Base-by-base conservation (phyloP, 2,888 invertebrate species). In the Mayetiola destructor region DNA sequence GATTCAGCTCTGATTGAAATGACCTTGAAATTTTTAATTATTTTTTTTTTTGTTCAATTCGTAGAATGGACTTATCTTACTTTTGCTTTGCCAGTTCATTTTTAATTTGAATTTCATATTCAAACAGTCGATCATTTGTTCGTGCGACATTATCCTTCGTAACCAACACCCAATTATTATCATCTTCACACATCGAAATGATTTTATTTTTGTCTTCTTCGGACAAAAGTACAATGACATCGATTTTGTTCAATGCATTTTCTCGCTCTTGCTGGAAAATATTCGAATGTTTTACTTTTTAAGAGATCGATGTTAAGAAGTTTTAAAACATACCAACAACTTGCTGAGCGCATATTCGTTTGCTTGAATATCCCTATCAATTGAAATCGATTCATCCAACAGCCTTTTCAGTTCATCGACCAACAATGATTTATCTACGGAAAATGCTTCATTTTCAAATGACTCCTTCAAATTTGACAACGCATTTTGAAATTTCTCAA, bases 181-280 rank as follows among this genome's bases (percentile, higher is more conserved):
- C 65, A 21, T 67, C 63, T 3, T 30, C 18, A 63, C 1, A 75
- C 74, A 0, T 75, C 68, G 0, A 76, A 75, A 5, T 78, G 71
- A 9, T 64, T 65, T 42, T 77, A 73, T 64, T 78, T 75, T 64
- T 80, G 77, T 82, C 77, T n/a, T n/a, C n/a, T 64, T 86, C 77
- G 32, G 80, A 79, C 21, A 89, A 65, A 8, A 87, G 71, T 0
- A 86, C 77, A 3, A 82, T 78, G 58, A 80, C 76, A 56, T 84
- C 80, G 2, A 92, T 80, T 58, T 88, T 81, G 65, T 92, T 92
- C 66, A 93, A 70, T 66, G 83, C 77, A 59, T 76, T 76, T 69
- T 91, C 91, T 69, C 86, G 81, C 67, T 82, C 79, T 64, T 78
- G 74, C 84, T 88, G 64, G 16, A 70, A 65, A 27, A 3, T 20